Conservation (phyloP, 2,113 vertebrate species). For the Hydropotes inermis region DNA sequence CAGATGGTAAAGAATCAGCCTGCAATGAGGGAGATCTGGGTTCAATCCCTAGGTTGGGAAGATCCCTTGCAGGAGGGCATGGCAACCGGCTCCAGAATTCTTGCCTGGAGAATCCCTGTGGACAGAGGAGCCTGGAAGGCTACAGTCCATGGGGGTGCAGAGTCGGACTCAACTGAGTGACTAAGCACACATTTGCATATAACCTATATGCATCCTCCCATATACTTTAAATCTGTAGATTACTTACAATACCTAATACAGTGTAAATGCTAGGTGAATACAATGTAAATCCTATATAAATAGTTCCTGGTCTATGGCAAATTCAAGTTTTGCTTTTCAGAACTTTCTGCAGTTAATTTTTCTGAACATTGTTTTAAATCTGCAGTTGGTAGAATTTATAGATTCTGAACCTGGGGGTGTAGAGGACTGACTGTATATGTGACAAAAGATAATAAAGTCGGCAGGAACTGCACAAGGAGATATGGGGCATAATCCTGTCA, state of each 20-base stretch:
- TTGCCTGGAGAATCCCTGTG: background rate
- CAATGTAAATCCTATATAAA: background rate
- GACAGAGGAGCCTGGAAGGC: background rate
- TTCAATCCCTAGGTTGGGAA: background rate
- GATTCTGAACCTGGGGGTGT: background rate
- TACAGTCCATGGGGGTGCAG: background rate
- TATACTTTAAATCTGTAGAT: background rate
- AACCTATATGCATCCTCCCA: background rate
- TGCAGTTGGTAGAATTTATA: background rate
- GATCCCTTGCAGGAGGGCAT: background rate
- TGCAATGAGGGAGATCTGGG: background rate
- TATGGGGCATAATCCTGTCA: background rate
- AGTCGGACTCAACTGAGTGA: background rate
- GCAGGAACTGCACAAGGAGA: background rate
- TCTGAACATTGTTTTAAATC: background rate
- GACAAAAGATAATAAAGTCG: background rate
- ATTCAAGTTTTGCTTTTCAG: background rate
- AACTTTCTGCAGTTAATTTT: background rate
- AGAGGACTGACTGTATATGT: background rate
- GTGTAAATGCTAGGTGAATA: background rate
- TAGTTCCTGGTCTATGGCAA: background rate
- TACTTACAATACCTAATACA: background rate
- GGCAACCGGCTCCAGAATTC: background rate
- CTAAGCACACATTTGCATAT: background rate
- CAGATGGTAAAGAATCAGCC: background rate